Percentiles rank a stretch among this genome's conserved stretches.
Conservation (phyloP, 53 echinoderm and acorn worm species). For the Arbacia lixula region DNA sequence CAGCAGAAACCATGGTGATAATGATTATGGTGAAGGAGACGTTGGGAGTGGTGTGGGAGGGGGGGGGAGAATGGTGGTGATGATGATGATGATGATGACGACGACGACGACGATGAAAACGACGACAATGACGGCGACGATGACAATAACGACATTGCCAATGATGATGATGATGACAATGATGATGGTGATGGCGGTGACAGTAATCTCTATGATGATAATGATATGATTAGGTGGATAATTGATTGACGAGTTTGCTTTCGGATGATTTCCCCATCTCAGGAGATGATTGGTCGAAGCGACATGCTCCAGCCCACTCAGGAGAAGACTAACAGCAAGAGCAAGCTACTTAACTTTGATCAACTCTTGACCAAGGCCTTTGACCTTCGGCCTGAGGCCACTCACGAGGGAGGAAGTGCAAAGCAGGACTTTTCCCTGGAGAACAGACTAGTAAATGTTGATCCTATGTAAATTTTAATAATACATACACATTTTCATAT, state of each 20-base stretch:
- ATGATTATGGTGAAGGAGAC: constrained; percentile 20
- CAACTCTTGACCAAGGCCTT: constrained; percentile 73
- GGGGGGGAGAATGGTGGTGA: neutral
- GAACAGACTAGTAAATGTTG: constrained; percentile 89
- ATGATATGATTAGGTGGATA: too few species aligned
- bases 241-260: too few species aligned
- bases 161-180: neutral
- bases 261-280: neutral
- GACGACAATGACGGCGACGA: neutral
- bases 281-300: constrained; percentile 86
- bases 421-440: constrained; percentile 85
- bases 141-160: neutral
- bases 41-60: neutral
- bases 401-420: constrained; percentile 74
- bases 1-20: neutral
- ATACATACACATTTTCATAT: too few species aligned
- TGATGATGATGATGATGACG: constrained; percentile 22
- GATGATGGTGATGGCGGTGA: neutral
- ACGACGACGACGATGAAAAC: constrained; percentile 7
- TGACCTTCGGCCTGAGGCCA: constrained; percentile 76
- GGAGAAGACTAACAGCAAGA: constrained; percentile 70
- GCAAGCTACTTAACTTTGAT: constrained; percentile 88
- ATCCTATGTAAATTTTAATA: too few species aligned
- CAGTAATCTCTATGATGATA: too few species aligned
- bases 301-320: constrained; percentile 77